Evolutionary conservation across 2,113 vertebrate genomes (phyloP).

Genomic region (Amazona guildingii): DNA sequence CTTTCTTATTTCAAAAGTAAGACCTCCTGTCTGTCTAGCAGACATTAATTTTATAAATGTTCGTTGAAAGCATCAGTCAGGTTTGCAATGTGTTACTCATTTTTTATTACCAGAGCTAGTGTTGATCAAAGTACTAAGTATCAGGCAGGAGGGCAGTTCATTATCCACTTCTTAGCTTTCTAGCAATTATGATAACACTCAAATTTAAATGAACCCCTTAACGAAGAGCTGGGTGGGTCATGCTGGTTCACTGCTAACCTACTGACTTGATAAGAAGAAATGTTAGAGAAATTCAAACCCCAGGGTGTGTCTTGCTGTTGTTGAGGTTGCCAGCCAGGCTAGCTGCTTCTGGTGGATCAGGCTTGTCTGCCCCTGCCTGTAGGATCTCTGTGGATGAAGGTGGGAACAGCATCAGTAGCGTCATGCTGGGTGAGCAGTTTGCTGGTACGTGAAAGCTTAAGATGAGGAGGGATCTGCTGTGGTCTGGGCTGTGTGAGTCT

Average conservation of each 20-base stretch:
- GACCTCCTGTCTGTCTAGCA: neutral
- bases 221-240: neutral
- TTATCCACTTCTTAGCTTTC: neutral
- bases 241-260: neutral
- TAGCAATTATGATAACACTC: rapidly evolving
- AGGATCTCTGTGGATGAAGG: neutral
- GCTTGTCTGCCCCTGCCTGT: neutral
- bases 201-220: rapidly evolving
- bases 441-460: neutral
- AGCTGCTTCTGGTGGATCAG: neutral
- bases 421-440: neutral
- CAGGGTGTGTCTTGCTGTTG: rapidly evolving
- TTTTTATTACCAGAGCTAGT: neutral
- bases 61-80: rapidly evolving
- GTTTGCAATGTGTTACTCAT: rapidly evolving
- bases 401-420: neutral
- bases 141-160: neutral
- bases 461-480: neutral
- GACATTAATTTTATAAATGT: neutral
- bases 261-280: neutral
- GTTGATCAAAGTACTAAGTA: neutral
- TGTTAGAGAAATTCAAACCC: neutral
- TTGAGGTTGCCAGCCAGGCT: neutral
- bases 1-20: neutral
- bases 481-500: neutral